These are phyloP conservation scores for Onychomys leucogaster DNA, from an alignment of 2,797 vertebrate genomes.

Conservation along the genomic window DNA sequence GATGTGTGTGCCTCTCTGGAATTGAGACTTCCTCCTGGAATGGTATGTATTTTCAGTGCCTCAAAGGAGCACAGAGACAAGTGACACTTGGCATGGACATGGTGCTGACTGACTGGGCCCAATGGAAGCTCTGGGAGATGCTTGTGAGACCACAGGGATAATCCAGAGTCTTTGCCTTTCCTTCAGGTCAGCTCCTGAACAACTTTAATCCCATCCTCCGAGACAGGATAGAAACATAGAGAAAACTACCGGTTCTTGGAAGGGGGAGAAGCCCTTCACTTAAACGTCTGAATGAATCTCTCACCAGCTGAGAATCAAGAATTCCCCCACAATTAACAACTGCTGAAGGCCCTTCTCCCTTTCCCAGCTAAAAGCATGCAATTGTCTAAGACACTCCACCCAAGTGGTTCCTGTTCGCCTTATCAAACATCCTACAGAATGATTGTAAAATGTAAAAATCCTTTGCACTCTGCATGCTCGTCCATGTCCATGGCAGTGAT, in stretches of 20 bases:
- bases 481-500: background rate
- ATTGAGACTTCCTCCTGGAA: slow-evolving; percentile 27
- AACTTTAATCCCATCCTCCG: background rate
- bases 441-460: background rate
- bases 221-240: background rate
- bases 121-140: background rate
- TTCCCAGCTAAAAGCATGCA: background rate
- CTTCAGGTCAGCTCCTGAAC: background rate
- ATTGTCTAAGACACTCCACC: background rate
- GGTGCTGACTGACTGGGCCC: background rate
- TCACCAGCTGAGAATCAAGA: background rate
- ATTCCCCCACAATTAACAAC: background rate
- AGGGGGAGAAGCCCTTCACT: background rate
- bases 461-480: background rate
- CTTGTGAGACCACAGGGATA: too few relatives aligned
- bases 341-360: background rate
- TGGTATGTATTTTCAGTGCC: background rate
- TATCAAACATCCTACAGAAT: background rate
- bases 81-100: too few relatives aligned
- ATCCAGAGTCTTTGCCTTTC: background rate
- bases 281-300: background rate
- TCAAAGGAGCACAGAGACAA: background rate
- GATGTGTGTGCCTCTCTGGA: slow-evolving; percentile 26
- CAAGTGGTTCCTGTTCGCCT: background rate
- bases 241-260: background rate